Base-by-base conservation (phyloP, 1,140 invertebrate genomes). In the Nautilus pompilius region DNA sequence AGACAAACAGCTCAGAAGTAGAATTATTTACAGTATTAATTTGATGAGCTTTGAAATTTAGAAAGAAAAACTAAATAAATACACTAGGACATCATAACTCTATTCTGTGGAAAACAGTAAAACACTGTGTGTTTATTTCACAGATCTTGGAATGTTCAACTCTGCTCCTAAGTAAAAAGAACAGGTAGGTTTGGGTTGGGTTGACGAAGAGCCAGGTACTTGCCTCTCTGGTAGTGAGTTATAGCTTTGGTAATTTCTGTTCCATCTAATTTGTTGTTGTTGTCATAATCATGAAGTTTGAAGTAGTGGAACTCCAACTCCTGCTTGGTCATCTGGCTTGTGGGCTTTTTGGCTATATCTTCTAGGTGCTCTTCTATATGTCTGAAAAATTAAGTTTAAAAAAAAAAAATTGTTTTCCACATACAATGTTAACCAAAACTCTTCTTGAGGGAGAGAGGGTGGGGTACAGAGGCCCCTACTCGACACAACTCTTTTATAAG, bases 251-350 rank as follows among this genome's bases (percentile, higher is more conserved):
- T 74, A 17, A 82, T 75, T 65, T 82, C 81, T 26, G 75, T 70
- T 8, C 81, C 81, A 66, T 82, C 81, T 20, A 82, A 58, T 66
- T 78, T 78, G 61, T 82, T 81, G 59, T 82, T 79, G 57, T 74
- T 68, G 66, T 82, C 78, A 63, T 79, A 82, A 66, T 82, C 81
- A 63, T 81, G 80, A 67, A 85, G 75, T 66, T 85, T 85, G 68
- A 85, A 85, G 63, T 85, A 85, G 65, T 85, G 84, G 68, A 85
- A 85, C 71, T 85, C 83, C 29, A 85, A 56, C 62, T 85, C 84
- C 63, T 85, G 83, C 6, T 83, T 82, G 5, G 83, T 79, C 74
- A 81, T 77, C 57, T 82, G 67, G 10, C 79, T 76, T 57, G 78
- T 75, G 1, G 72, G 67, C 59, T 78, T 76, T 32, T 79, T 75